These are phyloP conservation scores for Sarcoramphus papa DNA, from an alignment of 2,797 vertebrate species.

Conservation along the genomic window DNA sequence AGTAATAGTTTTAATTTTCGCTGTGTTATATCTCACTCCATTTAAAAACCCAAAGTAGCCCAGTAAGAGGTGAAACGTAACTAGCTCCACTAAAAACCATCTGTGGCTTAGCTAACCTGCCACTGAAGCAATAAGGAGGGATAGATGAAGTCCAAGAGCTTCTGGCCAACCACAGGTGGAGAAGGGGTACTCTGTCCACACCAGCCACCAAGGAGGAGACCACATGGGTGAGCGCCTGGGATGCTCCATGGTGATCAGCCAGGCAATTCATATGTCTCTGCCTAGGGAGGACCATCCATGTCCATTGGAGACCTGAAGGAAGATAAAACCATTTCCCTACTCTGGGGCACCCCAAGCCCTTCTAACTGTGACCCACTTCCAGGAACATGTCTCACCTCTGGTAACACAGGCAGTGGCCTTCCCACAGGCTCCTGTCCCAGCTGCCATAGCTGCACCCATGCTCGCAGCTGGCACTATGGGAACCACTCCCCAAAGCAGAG, in stretches of 20 bases:
- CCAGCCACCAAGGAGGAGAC: background rate
- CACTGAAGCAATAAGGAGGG: background rate
- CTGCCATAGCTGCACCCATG: rapidly evolving
- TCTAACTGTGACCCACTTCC: background rate
- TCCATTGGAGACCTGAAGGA: background rate
- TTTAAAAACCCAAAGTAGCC: background rate
- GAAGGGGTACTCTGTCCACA: background rate
- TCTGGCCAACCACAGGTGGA: background rate
- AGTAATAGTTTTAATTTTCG: background rate
- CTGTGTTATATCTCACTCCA: background rate
- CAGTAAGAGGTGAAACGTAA: background rate
- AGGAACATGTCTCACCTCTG: background rate
- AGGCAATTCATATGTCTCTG: background rate
- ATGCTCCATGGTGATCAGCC: background rate
- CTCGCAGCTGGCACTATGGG: background rate
- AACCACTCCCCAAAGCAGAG: background rate
- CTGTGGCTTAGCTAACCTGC: background rate
- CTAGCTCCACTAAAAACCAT: background rate
- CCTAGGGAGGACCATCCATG: background rate
- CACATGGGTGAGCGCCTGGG: rapidly evolving
- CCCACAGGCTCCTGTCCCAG: background rate
- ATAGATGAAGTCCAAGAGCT: background rate
- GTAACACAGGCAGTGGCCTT: background rate
- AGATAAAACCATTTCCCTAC: background rate
- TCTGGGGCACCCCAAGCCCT: background rate